Conservation (phyloP, 30 jellyfish, hydroid and myxozoan genomes). For the Calvadosia cruxmelitensis region DNA sequence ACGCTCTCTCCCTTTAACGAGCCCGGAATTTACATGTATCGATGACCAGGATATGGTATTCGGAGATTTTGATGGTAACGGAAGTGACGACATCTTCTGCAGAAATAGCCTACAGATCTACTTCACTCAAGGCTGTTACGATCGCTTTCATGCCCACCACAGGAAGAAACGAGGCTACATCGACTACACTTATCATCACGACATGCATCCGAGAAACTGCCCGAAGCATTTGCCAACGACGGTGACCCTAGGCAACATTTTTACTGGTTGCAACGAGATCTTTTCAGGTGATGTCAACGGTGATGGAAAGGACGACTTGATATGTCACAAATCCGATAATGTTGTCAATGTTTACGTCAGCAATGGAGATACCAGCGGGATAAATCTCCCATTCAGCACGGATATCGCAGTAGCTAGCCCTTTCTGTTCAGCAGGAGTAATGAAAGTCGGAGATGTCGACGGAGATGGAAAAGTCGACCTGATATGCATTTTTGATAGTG, state of each 20-base stretch:
- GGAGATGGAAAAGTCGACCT: neutral
- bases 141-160: neutral
- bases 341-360: neutral
- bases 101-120: neutral
- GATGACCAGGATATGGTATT: neutral
- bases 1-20: no score
- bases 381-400: neutral
- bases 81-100: neutral
- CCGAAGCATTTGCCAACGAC: neutral
- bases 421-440: neutral
- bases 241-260: neutral
- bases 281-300: neutral
- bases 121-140: neutral
- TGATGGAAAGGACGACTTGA: neutral
- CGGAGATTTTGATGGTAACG: neutral
- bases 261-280: neutral
- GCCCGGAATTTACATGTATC: neutral
- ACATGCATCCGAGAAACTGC: neutral
- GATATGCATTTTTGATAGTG: neutral
- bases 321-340: neutral
- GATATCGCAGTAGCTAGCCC: neutral
- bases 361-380: neutral
- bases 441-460: neutral
- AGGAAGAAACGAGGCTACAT: neutral
- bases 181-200: neutral